phyloP scores from a whole-genome alignment of 2,888 invertebrate genomes.

The Catocala sponsa region DNA sequence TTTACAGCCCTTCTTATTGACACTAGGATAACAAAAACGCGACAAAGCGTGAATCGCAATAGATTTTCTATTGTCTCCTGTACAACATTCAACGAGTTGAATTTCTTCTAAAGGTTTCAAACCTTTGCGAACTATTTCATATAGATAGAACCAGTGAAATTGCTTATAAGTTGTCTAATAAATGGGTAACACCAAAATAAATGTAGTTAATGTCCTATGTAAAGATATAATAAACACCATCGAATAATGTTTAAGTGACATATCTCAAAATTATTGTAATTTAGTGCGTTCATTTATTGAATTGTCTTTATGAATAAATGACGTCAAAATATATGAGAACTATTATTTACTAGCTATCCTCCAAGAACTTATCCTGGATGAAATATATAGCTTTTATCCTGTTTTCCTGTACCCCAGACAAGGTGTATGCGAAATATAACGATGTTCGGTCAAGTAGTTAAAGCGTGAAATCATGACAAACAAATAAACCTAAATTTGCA shows the following conservation, averaged over 20 bases:
- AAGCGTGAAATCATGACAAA: too few species aligned
- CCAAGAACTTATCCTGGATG: too few species aligned
- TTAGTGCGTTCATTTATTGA: conserved; percentile 87
- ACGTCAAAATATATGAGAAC: conserved; percentile 69
- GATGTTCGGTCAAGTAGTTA: too few species aligned
- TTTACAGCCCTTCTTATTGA: conserved; percentile 28
- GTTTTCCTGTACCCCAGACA: too few species aligned
- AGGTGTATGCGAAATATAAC: too few species aligned
- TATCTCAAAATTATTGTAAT: conserved; percentile 87
- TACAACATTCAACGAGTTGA: background rate
- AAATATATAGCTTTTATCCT: too few species aligned
- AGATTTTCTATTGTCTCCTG: background rate
- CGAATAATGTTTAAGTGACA: conserved; percentile 81
- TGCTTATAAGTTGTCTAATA: conserved; percentile 20
- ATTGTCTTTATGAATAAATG: conserved; percentile 88
- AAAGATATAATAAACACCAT: conserved; percentile 72
- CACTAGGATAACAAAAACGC: background rate
- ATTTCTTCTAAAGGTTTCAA: conserved; percentile 20
- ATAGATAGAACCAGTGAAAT: conserved; percentile 10
- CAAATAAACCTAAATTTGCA: too few species aligned
- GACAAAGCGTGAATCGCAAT: background rate
- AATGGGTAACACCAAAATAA: conserved; percentile 35
- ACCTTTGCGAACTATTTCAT: conserved; percentile 25
- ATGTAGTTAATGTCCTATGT: conserved; percentile 40
- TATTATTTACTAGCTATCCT: too few species aligned